Conservation (phyloP, 2,797 vertebrate genomes). For the Manis javanica region DNA sequence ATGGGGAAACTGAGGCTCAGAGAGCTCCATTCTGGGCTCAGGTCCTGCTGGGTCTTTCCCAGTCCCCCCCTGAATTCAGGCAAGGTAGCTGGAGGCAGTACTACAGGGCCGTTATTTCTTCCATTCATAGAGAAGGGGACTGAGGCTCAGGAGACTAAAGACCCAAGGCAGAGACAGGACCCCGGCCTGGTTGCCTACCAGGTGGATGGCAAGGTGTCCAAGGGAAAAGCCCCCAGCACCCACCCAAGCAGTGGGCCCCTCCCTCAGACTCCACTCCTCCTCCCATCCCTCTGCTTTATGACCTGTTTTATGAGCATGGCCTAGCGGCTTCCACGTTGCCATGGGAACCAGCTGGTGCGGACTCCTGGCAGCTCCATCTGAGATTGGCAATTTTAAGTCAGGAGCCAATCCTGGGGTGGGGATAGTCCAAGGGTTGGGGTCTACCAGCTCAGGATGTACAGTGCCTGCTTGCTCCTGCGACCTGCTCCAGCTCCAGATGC, state of each 20-base stretch:
- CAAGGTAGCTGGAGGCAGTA: neutral
- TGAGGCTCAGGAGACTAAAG: neutral
- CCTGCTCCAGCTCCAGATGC: neutral
- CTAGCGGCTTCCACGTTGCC: slow-evolving; percentile 85
- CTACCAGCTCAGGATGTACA: neutral
- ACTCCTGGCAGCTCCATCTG: slow-evolving; percentile 54
- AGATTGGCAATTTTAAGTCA: neutral
- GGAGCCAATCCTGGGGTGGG: slow-evolving; percentile 20
- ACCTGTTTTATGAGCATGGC: slow-evolving; percentile 84
- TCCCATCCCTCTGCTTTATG: slow-evolving; percentile 70
- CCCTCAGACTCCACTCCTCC: slow-evolving; percentile 32
- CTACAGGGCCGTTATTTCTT: neutral
- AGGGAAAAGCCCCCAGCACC: neutral
- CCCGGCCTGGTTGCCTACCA: neutral
- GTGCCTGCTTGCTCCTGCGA: neutral
- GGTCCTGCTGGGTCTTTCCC: neutral
- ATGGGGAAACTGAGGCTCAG: neutral
- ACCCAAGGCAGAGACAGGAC: neutral
- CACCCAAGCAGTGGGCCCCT: neutral
- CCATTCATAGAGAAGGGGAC: neutral
- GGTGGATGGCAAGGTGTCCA: neutral
- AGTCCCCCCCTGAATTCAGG: neutral
- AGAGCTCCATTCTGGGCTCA: neutral
- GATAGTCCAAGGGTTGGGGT: neutral
- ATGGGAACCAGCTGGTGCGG: slow-evolving; percentile 84